Evolutionary conservation across 2,888 invertebrate genomes (phyloP).

Genomic region (Uloborus plumipes): DNA sequence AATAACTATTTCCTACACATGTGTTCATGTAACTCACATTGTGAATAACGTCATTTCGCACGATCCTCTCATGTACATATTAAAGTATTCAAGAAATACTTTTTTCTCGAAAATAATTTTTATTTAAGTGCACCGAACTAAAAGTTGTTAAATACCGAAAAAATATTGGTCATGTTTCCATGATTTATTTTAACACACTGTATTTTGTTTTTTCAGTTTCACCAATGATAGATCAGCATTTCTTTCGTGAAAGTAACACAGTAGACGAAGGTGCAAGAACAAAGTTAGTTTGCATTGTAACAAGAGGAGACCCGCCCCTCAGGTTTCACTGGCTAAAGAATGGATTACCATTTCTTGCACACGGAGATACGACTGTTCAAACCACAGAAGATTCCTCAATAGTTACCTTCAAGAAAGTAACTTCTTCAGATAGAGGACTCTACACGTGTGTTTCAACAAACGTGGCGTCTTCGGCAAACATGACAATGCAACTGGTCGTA

Average conservation of each 20-base stretch:
- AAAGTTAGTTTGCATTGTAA: slow-evolving; percentile 66
- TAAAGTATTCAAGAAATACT: too few relatives aligned
- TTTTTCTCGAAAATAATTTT: too few relatives aligned
- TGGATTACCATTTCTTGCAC: slow-evolving; percentile 69
- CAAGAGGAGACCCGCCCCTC: slow-evolving; percentile 70
- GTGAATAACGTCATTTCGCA: too few relatives aligned
- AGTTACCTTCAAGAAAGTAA: slow-evolving; percentile 70
- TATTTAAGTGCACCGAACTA: too few relatives aligned
- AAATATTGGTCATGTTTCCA: too few relatives aligned
- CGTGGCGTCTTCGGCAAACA: slow-evolving; percentile 59
- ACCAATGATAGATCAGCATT: slow-evolving; percentile 66
- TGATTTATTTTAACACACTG: not conserved
- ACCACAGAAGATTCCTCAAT: slow-evolving; percentile 70
- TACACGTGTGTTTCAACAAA: slow-evolving; percentile 72
- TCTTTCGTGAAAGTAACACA: slow-evolving; percentile 62
- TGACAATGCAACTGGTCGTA: slow-evolving; percentile 70
- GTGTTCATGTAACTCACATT: too few relatives aligned
- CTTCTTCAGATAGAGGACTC: slow-evolving; percentile 69
- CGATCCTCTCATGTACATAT: too few relatives aligned
- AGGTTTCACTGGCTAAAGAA: slow-evolving; percentile 71
- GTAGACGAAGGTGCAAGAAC: slow-evolving; percentile 66
- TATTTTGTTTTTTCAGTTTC: slow-evolving; percentile 51
- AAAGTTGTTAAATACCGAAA: too few relatives aligned
- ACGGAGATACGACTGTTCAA: slow-evolving; percentile 67
- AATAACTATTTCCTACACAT: too few relatives aligned